Conservation (phyloP, 2,797 vertebrate species). For the Bufotes viridis region DNA sequence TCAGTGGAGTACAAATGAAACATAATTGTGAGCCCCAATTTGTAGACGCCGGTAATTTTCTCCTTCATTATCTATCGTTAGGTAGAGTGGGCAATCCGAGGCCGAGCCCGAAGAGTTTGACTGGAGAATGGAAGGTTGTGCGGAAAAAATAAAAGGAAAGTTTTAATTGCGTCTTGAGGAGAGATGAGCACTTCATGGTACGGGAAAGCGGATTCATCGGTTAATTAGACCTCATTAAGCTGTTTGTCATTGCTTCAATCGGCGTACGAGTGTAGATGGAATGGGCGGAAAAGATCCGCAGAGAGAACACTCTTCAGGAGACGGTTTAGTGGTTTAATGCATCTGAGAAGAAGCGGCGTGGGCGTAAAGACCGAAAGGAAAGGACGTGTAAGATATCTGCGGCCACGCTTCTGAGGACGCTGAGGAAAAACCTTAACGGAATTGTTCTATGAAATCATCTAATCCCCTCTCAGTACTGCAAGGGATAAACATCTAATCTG, state of each 20-base stretch:
- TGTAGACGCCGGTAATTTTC: not conserved
- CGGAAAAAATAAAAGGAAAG: not conserved
- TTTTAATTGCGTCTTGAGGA: conserved; percentile 37
- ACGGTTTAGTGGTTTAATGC: not conserved
- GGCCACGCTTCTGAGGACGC: not conserved
- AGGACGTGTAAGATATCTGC: not conserved
- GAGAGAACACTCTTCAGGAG: not conserved
- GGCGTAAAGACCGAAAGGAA: not conserved
- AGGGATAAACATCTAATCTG: no score
- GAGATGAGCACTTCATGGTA: not conserved
- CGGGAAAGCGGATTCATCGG: not conserved
- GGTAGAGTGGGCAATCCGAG: not conserved
- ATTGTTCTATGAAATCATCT: not conserved
- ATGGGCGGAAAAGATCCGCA: not conserved
- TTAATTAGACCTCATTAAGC: conserved; percentile 43
- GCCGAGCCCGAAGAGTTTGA: not conserved
- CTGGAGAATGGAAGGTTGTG: not conserved
- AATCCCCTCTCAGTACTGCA: no score
- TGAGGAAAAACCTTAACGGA: not conserved
- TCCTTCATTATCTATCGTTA: not conserved
- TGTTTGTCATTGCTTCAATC: conserved; percentile 36
- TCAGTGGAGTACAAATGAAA: not conserved
- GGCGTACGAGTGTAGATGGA: not conserved
- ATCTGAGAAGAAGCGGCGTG: not conserved
- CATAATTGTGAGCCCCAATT: conserved; percentile 18